These are phyloP conservation scores for Camponotus pennsylvanicus DNA, from an alignment of 1,140 invertebrate species.

Conservation along the genomic window DNA sequence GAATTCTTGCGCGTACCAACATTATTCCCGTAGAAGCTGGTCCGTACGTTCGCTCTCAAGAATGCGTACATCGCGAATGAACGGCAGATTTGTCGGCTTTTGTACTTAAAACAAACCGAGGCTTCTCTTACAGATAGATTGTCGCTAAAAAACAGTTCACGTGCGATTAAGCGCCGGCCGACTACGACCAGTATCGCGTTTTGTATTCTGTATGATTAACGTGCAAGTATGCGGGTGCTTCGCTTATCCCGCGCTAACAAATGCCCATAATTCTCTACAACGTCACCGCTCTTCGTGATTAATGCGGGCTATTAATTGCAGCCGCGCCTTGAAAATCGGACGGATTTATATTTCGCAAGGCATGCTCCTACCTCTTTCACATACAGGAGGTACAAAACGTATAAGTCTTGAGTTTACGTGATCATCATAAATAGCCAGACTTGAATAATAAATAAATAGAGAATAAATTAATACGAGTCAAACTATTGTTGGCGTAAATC, in stretches of 20 bases:
- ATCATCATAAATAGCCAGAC: neutral
- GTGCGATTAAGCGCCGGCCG: slow-evolving; percentile 41
- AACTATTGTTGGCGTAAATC: slow-evolving; percentile 7
- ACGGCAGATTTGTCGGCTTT: slow-evolving; percentile 9
- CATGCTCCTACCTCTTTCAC: slow-evolving; percentile 19
- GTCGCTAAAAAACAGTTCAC: slow-evolving; percentile 34
- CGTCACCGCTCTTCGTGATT: slow-evolving; percentile 46
- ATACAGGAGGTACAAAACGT: slow-evolving; percentile 29
- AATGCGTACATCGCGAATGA: slow-evolving; percentile 37
- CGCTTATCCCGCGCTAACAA: slow-evolving; percentile 48
- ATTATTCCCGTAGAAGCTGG: slow-evolving; percentile 13
- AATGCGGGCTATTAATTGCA: slow-evolving; percentile 58
- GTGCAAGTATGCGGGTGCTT: slow-evolving; percentile 48
- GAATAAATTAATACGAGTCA: neutral
- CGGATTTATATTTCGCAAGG: slow-evolving; percentile 55
- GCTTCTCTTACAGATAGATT: neutral
- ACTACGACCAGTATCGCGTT: slow-evolving; percentile 41
- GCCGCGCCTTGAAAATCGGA: slow-evolving; percentile 51
- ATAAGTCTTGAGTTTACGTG: slow-evolving; percentile 4
- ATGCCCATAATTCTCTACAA: slow-evolving; percentile 54
- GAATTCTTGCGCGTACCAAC: slow-evolving; percentile 33
- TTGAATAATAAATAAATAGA: neutral
- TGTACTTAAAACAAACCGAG: slow-evolving; percentile 39
- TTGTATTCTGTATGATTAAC: slow-evolving; percentile 66
- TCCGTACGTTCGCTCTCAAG: slow-evolving; percentile 21